Conservation (phyloP, 1,140 invertebrate species). For the Psilanteris sp. region DNA sequence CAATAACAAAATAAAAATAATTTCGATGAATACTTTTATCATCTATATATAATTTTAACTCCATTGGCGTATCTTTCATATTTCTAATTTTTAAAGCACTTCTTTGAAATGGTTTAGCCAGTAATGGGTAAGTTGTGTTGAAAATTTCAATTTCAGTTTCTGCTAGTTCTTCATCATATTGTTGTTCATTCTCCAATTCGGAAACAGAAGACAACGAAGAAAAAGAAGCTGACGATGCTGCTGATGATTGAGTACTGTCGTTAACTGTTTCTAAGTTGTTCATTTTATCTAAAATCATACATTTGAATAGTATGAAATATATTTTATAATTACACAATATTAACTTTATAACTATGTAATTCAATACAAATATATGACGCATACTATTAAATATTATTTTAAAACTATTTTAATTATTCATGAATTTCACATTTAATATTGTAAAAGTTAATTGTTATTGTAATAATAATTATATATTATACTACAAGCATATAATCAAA, state of each 20-base stretch:
- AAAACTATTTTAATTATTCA: too few species aligned
- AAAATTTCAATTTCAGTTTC: slow-evolving; percentile 26
- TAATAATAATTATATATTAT: too few species aligned
- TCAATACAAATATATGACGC: too few species aligned
- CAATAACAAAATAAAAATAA: slow-evolving; percentile 23
- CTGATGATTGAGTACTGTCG: too few species aligned
- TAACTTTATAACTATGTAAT: too few species aligned
- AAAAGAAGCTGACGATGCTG: not conserved
- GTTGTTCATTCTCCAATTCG: slow-evolving; percentile 3
- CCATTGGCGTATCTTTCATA: slow-evolving; percentile 11
- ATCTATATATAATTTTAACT: slow-evolving; percentile 21
- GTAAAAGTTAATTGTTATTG: too few species aligned
- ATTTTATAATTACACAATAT: too few species aligned
- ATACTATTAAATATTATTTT: too few species aligned
- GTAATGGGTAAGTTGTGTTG: slow-evolving; percentile 21
- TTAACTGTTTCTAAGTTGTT: not conserved
- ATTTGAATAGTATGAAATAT: not conserved
- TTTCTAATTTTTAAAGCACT: slow-evolving; percentile 23
- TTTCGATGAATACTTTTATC: slow-evolving; percentile 16
- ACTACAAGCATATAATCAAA: too few species aligned
- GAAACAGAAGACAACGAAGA: not conserved
- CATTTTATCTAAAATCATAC: not conserved
- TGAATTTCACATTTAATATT: too few species aligned
- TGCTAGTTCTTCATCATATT: too few species aligned
- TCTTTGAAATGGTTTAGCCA: slow-evolving; percentile 10